Evolutionary conservation across 1,140 invertebrate genomes (phyloP), one percentile per base, ranked within the genome.

Genomic region (Pygmarrhopalites habei): DNA sequence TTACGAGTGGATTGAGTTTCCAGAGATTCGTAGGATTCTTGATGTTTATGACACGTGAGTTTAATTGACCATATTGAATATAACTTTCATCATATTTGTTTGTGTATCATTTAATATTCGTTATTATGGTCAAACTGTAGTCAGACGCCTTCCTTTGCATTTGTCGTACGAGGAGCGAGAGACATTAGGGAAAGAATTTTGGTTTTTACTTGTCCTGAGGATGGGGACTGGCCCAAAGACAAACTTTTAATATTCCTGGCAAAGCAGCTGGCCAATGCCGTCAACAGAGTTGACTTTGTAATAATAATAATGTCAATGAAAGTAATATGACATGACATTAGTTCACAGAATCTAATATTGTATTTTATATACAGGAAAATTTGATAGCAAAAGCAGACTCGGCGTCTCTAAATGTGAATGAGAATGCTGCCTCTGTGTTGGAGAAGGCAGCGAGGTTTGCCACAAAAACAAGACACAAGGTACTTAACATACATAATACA

Each of bases 101-200:
- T n/a, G n/a, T n/a, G n/a, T n/a, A n/a, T n/a, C n/a, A n/a, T n/a
- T n/a, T n/a, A n/a, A n/a, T n/a, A n/a, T n/a, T n/a, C n/a, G n/a
- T n/a, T n/a, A n/a, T n/a, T n/a, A n/a, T n/a, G n/a, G n/a, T n/a
- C n/a, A n/a, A n/a, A n/a, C n/a, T n/a, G n/a, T n/a, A 85, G 90
- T 91, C 72, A 91, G 88, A 77, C 86, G 87, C 88, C 89, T 72
- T 86, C 90, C 49, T 96, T 95, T 81, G 90, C 89, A 35, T 77
- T 95, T 55, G 85, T 91, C 77, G 85, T 87, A 72, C 81, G 89
- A 64, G 88, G 82, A 71, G 87, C 86, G 74, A 85, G 89, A 68
- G 88, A 92, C 73, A 75, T 89, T 25, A 93, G 91, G 74, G 92
- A 95, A 73, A 87, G 88, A 72, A 77, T 93, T 32, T 92, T 87